Base-by-base conservation (phyloP, 1,140 invertebrate genomes). In the Callitettix versicolor region DNA sequence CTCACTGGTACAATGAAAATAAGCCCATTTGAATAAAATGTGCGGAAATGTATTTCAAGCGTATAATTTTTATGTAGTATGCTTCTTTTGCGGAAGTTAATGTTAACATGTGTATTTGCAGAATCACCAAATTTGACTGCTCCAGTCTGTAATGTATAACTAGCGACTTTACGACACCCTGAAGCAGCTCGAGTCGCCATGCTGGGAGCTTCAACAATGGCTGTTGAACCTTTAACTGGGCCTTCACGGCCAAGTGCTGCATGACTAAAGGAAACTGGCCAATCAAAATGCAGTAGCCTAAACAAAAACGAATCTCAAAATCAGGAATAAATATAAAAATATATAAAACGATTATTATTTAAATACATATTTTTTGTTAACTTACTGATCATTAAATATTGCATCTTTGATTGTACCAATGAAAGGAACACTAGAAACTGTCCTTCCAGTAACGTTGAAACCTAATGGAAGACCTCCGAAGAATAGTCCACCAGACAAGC, bases 61-160 rank as follows among this genome's bases (percentile, higher is more conserved):
- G 78, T 76, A 62, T 90, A 91, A 62, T 82, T 79, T 56, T 79
- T 79, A 55, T 79, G 76, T 72, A 84, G 79, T 55, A 82, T 79
- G 62, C 76, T 76, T 34, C 79, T 73, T 18, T 74, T 76, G 42
- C 77, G 75, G 9, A 86, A 68, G 55, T 80, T 76, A 15, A 88
- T 68, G 56, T 79, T 75, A 0, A 89, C 82, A 65, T 88, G 84
- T 66, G 88, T 91, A 57, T 86, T 76, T 0, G 77, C 67, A 49
- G 78, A 76, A 68, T 93, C 89, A 3, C 90, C 91, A 63, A 93
- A 92, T 70, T 91, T 90, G 6, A 88, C 79, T 12, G 89, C 89
- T 30, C 85, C 81, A 1, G 81, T 78, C 67, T 91, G 86, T 42
- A 87, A 72, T 0, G 80, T 83, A 63, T 88, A 88, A 43, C 82